Base-by-base conservation (phyloP, 2,797 vertebrate genomes). In the Sebastes hopkinsi region DNA sequence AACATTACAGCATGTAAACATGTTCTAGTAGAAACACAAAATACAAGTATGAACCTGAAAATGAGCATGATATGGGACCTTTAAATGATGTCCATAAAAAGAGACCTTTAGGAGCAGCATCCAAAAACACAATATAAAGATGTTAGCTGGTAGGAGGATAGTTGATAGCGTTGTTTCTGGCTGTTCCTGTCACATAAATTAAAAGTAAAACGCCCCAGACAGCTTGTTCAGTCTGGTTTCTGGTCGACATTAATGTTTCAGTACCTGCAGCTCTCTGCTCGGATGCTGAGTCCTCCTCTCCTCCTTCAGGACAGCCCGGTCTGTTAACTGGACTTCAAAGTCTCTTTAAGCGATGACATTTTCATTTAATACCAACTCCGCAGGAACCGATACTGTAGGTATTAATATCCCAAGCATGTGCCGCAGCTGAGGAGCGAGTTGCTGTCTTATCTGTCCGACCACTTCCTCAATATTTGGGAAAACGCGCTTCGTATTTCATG, bases 381-480 rank as follows among this genome's bases (percentile, higher is more conserved):
- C 27, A 38, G 46, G 18, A 79, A 16, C 20, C 10, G 58, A 30
- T 16, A 2, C 8, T 3, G 56, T 3, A 4, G 4, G 2, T n/a
- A 0, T n/a, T 36, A 6, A 6, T 1, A 3, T 3, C 2, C 0
- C 23, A 27, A 22, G 29, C 36, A 16, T 1, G 52, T 0, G 3
- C 50, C 6, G 52, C 12, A 1, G 55, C 64, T 56, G 66, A 4
- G 1, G 3, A 7, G 11, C 36, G 36, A 38, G 36, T 38, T 6
- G 36, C 36, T 38, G 36, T 38, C 1, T 38, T 14, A 38, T 38
- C 36, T 38, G 71, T 56, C 56, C 3, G 10, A 8, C 0, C 36
- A 86, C 88, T 94, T 92, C 89, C 89, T 90, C 68, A 69, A 22
- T 16, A 23, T 72, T 72, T n/a, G 8, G 29, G 8, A n/a, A 76